Evolutionary conservation across 2,113 vertebrate genomes (phyloP).

Genomic region (Misgurnus anguillicaudatus): DNA sequence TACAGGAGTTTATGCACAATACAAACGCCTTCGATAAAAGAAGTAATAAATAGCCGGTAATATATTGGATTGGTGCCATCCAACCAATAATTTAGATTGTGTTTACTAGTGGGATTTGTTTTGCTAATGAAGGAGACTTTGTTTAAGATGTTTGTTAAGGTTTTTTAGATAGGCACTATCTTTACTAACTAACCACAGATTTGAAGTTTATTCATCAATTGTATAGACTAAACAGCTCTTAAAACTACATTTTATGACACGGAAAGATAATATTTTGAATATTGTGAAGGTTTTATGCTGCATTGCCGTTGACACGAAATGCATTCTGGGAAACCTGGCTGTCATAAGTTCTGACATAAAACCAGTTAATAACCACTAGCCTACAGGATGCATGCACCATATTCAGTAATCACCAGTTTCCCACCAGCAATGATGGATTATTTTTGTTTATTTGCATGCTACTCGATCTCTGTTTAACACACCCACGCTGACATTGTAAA

Average conservation of each 20-base stretch:
- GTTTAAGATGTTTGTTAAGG: background rate
- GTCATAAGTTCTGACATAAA: too few species aligned
- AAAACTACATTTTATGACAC: too few species aligned
- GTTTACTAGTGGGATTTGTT: slow-evolving; percentile 49
- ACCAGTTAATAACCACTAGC: too few species aligned
- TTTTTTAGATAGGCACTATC: too few species aligned
- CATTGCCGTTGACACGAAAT: too few species aligned
- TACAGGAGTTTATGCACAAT: slow-evolving; percentile 33
- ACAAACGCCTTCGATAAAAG: slow-evolving; percentile 54
- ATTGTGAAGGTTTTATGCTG: too few species aligned
- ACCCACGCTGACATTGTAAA: background rate
- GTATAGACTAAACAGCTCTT: too few species aligned
- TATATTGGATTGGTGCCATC: slow-evolving; percentile 43
- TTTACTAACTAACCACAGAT: too few species aligned
- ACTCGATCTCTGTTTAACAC: slow-evolving; percentile 11
- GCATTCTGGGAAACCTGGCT: too few species aligned
- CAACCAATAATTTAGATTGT: slow-evolving; percentile 50
- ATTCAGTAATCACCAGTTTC: background rate
- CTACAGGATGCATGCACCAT: background rate
- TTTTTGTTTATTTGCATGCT: slow-evolving; percentile 16
- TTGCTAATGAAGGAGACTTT: slow-evolving; percentile 40
- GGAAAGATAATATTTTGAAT: too few species aligned
- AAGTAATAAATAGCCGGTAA: slow-evolving; percentile 36
- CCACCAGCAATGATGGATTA: background rate
- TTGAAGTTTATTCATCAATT: too few species aligned